These are phyloP conservation scores for Xestia xanthographa DNA, from an alignment of 2,888 invertebrate genomes.

Conservation along the genomic window DNA sequence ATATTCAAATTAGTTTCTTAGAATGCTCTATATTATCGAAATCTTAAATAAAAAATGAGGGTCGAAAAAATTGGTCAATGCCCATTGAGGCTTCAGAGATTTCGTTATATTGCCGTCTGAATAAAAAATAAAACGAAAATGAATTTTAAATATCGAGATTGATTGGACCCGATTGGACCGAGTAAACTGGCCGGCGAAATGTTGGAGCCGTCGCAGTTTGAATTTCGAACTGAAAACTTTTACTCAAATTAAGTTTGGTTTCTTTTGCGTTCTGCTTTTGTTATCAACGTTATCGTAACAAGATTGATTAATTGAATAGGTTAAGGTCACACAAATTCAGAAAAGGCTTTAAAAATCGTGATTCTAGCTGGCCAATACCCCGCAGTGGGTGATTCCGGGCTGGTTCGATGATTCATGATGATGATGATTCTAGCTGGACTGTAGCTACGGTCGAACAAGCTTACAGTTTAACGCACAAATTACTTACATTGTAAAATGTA, in stretches of 20 bases:
- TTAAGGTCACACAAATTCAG: background rate
- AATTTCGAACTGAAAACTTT: slow-evolving; percentile 46
- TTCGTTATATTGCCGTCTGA: slow-evolving; percentile 24
- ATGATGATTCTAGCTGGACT: too few relatives aligned
- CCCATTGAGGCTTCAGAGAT: slow-evolving; percentile 39
- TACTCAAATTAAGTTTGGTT: slow-evolving; percentile 17
- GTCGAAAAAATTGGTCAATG: too few relatives aligned
- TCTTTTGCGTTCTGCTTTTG: slow-evolving; percentile 28
- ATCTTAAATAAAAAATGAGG: too few relatives aligned
- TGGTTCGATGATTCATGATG: too few relatives aligned
- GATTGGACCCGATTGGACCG: slow-evolving; percentile 52
- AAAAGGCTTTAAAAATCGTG: slow-evolving; percentile 4
- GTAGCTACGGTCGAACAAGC: too few relatives aligned
- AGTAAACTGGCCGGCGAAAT: slow-evolving; percentile 29
- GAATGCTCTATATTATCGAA: too few relatives aligned
- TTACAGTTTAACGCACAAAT: too few relatives aligned
- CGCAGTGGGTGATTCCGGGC: too few relatives aligned
- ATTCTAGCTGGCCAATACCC: background rate
- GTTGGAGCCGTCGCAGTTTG: slow-evolving; percentile 32
- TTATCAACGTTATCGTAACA: slow-evolving; percentile 11
- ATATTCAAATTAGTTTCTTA: too few relatives aligned
- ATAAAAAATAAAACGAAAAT: slow-evolving; percentile 44
- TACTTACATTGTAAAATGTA: too few relatives aligned
- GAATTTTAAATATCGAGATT: slow-evolving; percentile 48
- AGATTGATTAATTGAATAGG: background rate